Evolutionary conservation across 1,140 invertebrate genomes (phyloP), one percentile per base, ranked within the genome.

Genomic region (Cyrtorhinus lividipennis): DNA sequence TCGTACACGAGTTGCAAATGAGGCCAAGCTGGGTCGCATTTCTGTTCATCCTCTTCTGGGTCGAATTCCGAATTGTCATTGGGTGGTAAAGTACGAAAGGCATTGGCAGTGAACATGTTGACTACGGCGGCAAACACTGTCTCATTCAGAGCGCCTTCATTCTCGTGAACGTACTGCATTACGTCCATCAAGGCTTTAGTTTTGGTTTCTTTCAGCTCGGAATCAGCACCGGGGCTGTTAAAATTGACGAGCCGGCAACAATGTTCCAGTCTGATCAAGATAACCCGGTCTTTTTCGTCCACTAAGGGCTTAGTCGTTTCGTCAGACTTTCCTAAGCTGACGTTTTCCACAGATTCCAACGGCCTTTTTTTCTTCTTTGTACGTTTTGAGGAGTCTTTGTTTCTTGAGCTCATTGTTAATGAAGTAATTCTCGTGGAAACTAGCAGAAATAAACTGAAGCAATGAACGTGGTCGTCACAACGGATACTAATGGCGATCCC

Each of bases 161-260:
- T 93, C 68, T 85, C 83, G 68, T 92, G 92, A 72, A 95, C 92
- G 80, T 96, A 96, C 73, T 98, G 95, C 66, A 98, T 92, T 74
- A 99, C 81, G 78, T 99, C 96, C 78, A 96, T 96, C 64, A 99
- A 83, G 67, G 95, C 90, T 69, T 86, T 87, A 71, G 95, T 83
- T 77, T 99, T 99, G 67, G 98, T 92, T 79, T 99, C 96, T 76
- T 99, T 99, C 71, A 90, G 93, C 78, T 97, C 97, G 67, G 99
- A 79, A 77, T 99, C 95, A 73, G 90, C 88, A 62, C 97, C 87
- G 56, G 95, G 92, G 80, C 98, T 95, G 83, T 96, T 90, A 77
- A 99, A 99, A 77, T 99, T 95, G 79, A 98, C 99, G 69, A 94
- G 86, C 71, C 98, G 90, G 77, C 92, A 97, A 77, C 96, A 99